phyloP scores from a whole-genome alignment of 2,797 vertebrate genomes.

The Dicrostonyx torquatus region DNA sequence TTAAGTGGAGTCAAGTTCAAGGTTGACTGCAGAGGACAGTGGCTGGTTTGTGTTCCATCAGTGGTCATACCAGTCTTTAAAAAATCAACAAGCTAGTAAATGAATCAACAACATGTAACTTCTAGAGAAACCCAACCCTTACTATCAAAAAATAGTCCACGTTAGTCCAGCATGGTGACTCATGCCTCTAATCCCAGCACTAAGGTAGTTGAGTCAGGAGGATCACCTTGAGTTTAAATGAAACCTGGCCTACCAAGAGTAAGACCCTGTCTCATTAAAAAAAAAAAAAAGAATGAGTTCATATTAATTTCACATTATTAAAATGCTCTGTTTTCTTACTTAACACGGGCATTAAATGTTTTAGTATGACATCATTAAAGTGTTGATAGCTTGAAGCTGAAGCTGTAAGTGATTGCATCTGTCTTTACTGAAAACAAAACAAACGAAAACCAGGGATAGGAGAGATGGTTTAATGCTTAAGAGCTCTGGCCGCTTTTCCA shows the following conservation, averaged over 20 bases:
- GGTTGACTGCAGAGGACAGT: neutral
- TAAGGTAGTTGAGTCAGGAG: neutral
- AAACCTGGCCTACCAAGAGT: no score
- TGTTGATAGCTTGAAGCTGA: neutral
- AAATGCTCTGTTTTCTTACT: neutral
- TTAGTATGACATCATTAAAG: neutral
- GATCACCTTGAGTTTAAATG: neutral
- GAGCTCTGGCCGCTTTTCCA: neutral
- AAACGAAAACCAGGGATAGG: neutral
- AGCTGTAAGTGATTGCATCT: neutral
- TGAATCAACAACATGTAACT: neutral
- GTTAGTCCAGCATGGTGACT: neutral
- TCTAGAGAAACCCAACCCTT: neutral
- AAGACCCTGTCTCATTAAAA: neutral
- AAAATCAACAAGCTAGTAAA: neutral
- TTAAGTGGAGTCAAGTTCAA: neutral
- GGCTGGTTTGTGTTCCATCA: neutral
- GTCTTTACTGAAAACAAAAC: neutral
- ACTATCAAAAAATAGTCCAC: neutral
- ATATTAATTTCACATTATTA: neutral
- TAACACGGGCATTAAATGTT: neutral
- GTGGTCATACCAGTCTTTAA: neutral
- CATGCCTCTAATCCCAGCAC: neutral
- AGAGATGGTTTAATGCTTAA: neutral
- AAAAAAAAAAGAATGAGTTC: neutral